These are phyloP conservation scores for Sebastes iracundus DNA, from an alignment of 2,797 vertebrate genomes.

Conservation along the genomic window DNA sequence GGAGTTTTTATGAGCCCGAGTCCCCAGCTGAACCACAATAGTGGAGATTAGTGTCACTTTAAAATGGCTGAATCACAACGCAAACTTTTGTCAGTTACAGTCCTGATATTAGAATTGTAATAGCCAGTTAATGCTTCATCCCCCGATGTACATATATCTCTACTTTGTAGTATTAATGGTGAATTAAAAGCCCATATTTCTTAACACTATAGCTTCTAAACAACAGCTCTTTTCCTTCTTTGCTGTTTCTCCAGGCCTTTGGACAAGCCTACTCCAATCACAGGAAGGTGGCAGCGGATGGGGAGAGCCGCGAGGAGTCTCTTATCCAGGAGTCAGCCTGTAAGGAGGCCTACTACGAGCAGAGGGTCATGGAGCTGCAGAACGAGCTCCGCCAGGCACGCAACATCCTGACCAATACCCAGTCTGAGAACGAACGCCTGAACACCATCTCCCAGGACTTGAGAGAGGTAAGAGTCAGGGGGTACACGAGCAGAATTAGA, in stretches of 20 bases:
- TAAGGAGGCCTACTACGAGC: slow-evolving; percentile 95
- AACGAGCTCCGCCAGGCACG: slow-evolving; percentile 90
- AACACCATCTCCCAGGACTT: slow-evolving; percentile 89
- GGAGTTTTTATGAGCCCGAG: slow-evolving; percentile 23
- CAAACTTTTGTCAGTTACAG: not conserved
- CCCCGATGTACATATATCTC: not conserved
- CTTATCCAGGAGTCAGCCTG: slow-evolving; percentile 94
- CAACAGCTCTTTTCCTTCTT: not conserved
- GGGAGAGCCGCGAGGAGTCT: slow-evolving; percentile 95
- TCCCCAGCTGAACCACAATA: slow-evolving; percentile 43
- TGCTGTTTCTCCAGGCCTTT: slow-evolving; percentile 84
- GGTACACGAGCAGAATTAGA: not conserved
- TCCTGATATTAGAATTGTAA: not conserved
- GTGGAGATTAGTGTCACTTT: slow-evolving; percentile 20
- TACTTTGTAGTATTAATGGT: not conserved
- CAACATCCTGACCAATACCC: slow-evolving; percentile 91
- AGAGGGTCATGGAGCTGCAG: slow-evolving; percentile 93
- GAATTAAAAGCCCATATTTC: not conserved
- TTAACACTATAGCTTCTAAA: not conserved
- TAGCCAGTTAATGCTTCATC: not conserved
- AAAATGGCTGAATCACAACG: slow-evolving; percentile 24
- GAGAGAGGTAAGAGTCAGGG: slow-evolving; percentile 86
- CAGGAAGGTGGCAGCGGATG: slow-evolving; percentile 95
- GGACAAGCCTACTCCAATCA: slow-evolving; percentile 96
- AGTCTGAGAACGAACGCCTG: slow-evolving; percentile 94